Conservation (phyloP, 2,113 vertebrate genomes). For the Chiloscyllium plagiosum region DNA sequence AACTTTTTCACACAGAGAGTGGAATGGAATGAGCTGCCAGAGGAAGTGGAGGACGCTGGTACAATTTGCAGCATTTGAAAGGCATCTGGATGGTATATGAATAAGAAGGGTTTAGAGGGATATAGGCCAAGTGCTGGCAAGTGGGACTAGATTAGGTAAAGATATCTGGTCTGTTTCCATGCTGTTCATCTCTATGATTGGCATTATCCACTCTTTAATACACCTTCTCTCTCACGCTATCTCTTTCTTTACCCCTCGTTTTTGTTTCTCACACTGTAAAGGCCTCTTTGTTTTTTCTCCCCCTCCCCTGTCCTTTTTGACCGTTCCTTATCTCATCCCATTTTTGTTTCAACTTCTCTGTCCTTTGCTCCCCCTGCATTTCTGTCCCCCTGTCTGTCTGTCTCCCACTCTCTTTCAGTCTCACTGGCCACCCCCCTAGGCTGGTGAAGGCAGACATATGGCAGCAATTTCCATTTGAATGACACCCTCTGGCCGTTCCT, state of each 20-base stretch:
- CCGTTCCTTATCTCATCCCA: not conserved
- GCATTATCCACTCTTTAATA: not conserved
- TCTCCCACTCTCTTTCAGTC: not conserved
- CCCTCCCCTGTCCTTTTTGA: not conserved
- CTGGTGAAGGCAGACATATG: conserved; percentile 40
- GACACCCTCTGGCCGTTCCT: conserved; percentile 46
- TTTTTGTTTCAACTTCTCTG: not conserved
- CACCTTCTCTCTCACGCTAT: not conserved
- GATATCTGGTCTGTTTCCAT: too few species aligned
- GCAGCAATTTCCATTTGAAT: conserved; percentile 44
- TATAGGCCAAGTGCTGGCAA: too few species aligned
- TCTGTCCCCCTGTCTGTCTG: not conserved
- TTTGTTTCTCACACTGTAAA: too few species aligned
- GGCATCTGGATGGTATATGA: too few species aligned
- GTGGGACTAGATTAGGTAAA: too few species aligned
- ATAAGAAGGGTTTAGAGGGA: too few species aligned
- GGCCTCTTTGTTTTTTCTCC: not conserved
- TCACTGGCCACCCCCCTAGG: conserved; percentile 29
- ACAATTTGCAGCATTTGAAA: too few species aligned
- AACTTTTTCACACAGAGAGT: too few species aligned
- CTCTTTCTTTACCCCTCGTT: not conserved
- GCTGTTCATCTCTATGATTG: too few species aligned
- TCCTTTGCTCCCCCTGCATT: conserved; percentile 13
- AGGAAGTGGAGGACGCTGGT: too few species aligned
- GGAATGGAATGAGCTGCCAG: too few species aligned